A percentile compares a stretch with the other conserved stretches of the same genome.
Evolutionary conservation across 2,113 vertebrate species (phyloP).

Genomic region (Eretmochelys imbricata): DNA sequence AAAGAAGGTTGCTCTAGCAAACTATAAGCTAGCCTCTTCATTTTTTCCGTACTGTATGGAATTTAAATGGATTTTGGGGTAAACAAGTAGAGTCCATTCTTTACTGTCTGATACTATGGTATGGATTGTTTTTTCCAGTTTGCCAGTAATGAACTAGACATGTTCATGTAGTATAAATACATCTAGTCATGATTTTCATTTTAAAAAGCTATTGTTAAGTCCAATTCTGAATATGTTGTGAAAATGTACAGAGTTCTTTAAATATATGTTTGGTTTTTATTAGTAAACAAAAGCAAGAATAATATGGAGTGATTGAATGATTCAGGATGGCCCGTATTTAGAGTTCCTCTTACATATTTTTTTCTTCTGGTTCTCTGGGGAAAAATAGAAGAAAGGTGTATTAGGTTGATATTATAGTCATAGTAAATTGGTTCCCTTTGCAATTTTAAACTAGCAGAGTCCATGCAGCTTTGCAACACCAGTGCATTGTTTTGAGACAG

Average conservation of each 20-base stretch:
- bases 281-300: constrained; percentile 1
- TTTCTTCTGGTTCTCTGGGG: constrained; percentile 25
- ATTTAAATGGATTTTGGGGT: neutral
- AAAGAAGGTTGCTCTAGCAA: neutral
- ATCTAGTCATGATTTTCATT: neutral
- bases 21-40: neutral
- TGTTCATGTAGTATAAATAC: neutral
- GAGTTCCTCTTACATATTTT: constrained; percentile 37
- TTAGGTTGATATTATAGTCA: constrained; percentile 40
- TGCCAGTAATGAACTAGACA: neutral
- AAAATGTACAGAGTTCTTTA: neutral
- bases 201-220: neutral
- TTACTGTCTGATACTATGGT: neutral
- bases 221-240: neutral
- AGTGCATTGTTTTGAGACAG: constrained; percentile 71
- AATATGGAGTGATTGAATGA: neutral
- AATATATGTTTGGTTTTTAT: neutral
- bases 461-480: constrained; percentile 38
- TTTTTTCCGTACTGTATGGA: neutral
- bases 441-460: constrained; percentile 47
- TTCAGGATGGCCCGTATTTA: neutral
- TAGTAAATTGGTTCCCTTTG: constrained; percentile 55
- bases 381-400: neutral
- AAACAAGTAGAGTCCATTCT: neutral
- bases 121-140: neutral